A percentile compares a stretch with the other conserved stretches of the same genome.
Conservation (phyloP, 2,113 vertebrate species). For the Craseonycteris thonglongyai region DNA sequence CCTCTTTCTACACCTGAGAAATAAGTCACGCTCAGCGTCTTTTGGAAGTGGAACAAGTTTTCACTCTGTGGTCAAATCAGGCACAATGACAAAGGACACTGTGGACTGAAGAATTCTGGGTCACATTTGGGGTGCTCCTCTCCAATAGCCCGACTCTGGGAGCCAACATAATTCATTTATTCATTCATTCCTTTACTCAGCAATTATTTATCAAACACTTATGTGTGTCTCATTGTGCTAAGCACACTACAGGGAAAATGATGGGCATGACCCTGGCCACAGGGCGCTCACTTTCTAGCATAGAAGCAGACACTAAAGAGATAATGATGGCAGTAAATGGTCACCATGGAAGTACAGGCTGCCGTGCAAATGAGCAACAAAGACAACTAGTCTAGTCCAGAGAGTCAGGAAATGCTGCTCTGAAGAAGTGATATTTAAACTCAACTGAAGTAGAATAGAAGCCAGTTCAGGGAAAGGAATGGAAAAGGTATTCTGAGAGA, state of each 20-base stretch:
- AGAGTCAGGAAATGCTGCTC: background rate
- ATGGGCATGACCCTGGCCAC: background rate
- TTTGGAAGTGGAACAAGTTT: background rate
- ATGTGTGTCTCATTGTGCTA: background rate
- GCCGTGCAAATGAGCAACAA: background rate
- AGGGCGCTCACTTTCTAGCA: background rate
- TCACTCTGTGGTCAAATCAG: background rate
- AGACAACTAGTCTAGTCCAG: background rate
- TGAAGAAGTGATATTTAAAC: background rate
- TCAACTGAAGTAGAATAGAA: background rate
- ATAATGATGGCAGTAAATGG: background rate
- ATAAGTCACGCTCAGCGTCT: background rate
- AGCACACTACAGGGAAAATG: no score
- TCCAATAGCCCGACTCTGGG: background rate
- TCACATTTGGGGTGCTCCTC: background rate
- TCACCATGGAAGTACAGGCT: background rate
- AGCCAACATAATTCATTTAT: background rate
- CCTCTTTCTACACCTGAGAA: background rate
- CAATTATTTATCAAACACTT: background rate
- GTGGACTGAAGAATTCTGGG: background rate
- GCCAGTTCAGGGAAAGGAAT: background rate
- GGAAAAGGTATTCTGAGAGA: background rate
- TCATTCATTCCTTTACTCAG: background rate
- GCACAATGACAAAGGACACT: background rate
- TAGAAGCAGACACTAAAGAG: background rate